Conservation (phyloP, 2,113 vertebrate genomes). For the Mastomys coucha region DNA sequence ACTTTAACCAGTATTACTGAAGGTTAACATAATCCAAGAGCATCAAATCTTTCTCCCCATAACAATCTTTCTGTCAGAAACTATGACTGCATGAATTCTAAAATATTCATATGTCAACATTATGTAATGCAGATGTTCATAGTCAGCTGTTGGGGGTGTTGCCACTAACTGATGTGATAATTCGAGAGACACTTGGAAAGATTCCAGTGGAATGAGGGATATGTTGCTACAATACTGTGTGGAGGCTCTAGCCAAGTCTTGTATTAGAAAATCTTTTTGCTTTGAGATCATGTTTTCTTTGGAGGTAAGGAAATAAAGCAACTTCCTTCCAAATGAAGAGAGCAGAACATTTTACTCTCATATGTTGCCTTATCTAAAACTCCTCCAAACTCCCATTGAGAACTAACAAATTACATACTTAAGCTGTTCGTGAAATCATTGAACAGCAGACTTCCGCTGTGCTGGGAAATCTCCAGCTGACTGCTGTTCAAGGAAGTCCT, state of each 20-base stretch:
- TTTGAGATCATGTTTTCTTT: constrained; percentile 29
- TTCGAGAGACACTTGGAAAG: not conserved
- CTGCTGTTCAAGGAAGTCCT: constrained; percentile 34
- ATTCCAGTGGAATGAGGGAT: not conserved
- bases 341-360: not conserved
- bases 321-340: not conserved
- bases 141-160: not conserved
- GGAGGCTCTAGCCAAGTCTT: not conserved
- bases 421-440: not conserved
- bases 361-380: constrained; percentile 15
- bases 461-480: not conserved
- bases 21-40: not conserved
- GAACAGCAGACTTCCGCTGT: not conserved
- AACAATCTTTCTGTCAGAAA: constrained; percentile 18
- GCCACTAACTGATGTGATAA: not conserved
- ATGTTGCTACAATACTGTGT: not conserved
- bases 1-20: not conserved
- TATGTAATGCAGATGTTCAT: not conserved
- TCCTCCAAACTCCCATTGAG: not conserved
- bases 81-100: not conserved
- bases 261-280: not conserved
- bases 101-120: not conserved
- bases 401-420: constrained; percentile 49
- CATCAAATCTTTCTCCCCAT: not conserved
- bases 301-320: not conserved